phyloP scores from a whole-genome alignment of 2,888 invertebrate genomes.

The Herminia tarsipennalis region DNA sequence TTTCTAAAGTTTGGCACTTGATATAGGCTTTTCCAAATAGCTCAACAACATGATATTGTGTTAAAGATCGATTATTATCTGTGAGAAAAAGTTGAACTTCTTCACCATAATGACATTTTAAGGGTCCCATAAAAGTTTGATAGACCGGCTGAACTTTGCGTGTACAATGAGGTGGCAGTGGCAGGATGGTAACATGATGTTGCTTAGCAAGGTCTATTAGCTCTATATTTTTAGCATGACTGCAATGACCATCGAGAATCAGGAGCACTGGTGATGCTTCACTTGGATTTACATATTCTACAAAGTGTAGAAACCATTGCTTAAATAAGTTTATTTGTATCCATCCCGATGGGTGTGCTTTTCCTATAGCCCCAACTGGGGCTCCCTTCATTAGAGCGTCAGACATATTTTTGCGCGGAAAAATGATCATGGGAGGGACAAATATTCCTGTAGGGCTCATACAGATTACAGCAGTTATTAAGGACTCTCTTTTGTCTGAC shows the following conservation, averaged over 20 bases:
- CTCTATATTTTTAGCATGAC: background rate
- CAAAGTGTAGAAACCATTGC: constrained; percentile 8
- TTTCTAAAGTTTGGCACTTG: constrained; percentile 19
- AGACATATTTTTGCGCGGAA: background rate
- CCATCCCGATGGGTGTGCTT: constrained; percentile 28
- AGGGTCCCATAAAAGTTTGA: constrained; percentile 26
- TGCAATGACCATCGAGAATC: constrained; percentile 1
- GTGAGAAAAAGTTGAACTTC: constrained; percentile 38
- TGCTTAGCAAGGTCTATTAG: constrained; percentile 24
- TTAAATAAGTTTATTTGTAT: constrained; percentile 31
- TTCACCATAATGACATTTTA: constrained; percentile 30
- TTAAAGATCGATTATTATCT: constrained; percentile 16
- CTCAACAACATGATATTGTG: constrained; percentile 25
- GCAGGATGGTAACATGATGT: constrained; percentile 24
- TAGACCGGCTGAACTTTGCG: constrained; percentile 35
- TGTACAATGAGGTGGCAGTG: constrained; percentile 31
- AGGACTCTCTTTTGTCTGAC: constrained; percentile 17
- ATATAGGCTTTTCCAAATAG: constrained; percentile 31
- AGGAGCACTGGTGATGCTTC: background rate
- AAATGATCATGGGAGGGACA: constrained; percentile 1
- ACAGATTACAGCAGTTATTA: background rate
- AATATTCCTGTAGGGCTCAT: constrained; percentile 1
- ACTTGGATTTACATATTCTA: background rate
- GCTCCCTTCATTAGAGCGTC: constrained; percentile 13
- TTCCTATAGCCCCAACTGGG: constrained; percentile 12